phyloP scores from a whole-genome alignment of 1,140 invertebrate genomes.

The Magallana gigas region DNA sequence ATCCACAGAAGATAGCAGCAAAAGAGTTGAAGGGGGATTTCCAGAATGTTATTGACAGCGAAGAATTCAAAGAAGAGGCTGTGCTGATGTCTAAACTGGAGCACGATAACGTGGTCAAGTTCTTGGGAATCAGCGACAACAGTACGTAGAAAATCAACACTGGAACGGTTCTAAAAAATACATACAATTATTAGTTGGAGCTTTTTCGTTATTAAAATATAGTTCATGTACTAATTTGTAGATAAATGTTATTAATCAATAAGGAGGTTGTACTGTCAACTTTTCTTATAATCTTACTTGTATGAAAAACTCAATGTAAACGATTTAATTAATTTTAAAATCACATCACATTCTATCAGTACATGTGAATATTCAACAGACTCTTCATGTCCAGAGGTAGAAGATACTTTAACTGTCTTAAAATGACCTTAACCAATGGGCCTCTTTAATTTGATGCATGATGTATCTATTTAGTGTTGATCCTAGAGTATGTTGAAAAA shows the following conservation, averaged over 20 bases:
- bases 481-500: constrained; percentile 54
- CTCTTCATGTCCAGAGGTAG: too few relatives aligned
- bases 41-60: constrained; percentile 43
- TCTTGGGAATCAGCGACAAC: constrained; percentile 51
- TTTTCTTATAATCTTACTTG: too few relatives aligned
- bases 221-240: neutral
- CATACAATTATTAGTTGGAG: too few relatives aligned
- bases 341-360: too few relatives aligned
- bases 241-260: too few relatives aligned
- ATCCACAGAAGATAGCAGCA: constrained; percentile 14
- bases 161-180: neutral
- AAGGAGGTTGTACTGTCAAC: too few relatives aligned
- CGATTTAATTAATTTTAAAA: too few relatives aligned
- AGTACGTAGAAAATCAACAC: constrained; percentile 33
- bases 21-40: constrained; percentile 46
- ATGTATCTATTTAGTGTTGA: constrained; percentile 38
- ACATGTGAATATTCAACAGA: neutral
- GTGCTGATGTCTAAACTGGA: constrained; percentile 44
- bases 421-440: too few relatives aligned
- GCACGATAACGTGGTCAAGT: constrained; percentile 50
- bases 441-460: too few relatives aligned
- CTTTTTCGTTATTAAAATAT: neutral
- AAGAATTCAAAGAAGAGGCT: constrained; percentile 49
- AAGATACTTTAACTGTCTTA: too few relatives aligned
- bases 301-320: too few relatives aligned